phyloP scores from a whole-genome alignment of 2,797 vertebrate species.

The Gephyroberyx darwinii region DNA sequence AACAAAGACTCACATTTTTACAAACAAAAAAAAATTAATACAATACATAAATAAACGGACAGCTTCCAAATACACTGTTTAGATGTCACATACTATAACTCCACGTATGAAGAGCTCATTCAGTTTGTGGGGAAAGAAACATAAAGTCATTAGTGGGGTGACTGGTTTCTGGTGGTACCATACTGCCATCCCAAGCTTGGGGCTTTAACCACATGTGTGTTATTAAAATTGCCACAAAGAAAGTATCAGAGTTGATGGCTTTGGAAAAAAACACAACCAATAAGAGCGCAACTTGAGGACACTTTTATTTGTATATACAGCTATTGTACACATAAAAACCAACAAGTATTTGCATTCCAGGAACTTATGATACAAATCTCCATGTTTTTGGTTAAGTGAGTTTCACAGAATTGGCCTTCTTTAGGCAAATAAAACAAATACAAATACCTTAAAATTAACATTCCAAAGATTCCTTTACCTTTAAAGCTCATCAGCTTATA shows the following conservation, averaged over 20 bases:
- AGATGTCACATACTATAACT: too few relatives aligned
- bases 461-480: conserved; percentile 64
- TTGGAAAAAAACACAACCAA: conserved; percentile 41
- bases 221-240: not conserved
- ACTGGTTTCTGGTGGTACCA: too few relatives aligned
- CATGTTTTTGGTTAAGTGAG: conserved; percentile 78
- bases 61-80: too few relatives aligned
- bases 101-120: not conserved
- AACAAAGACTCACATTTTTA: too few relatives aligned
- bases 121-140: not conserved
- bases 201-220: too few relatives aligned
- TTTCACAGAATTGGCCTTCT: conserved; percentile 75
- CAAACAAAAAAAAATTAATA: too few relatives aligned
- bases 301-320: conserved; percentile 83
- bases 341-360: conserved; percentile 80
- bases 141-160: not conserved
- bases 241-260: not conserved
- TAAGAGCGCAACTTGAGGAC: conserved; percentile 69
- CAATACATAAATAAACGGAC: too few relatives aligned
- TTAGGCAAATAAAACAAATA: conserved; percentile 75
- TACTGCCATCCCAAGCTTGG: too few relatives aligned
- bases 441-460: conserved; percentile 74
- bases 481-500: conserved; percentile 65
- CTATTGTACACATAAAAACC: conserved; percentile 81
- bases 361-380: conserved; percentile 72